Evolutionary conservation across 2,113 vertebrate species (phyloP), one percentile per base, ranked within the genome.

Genomic region (Pachycephala philippinensis): DNA sequence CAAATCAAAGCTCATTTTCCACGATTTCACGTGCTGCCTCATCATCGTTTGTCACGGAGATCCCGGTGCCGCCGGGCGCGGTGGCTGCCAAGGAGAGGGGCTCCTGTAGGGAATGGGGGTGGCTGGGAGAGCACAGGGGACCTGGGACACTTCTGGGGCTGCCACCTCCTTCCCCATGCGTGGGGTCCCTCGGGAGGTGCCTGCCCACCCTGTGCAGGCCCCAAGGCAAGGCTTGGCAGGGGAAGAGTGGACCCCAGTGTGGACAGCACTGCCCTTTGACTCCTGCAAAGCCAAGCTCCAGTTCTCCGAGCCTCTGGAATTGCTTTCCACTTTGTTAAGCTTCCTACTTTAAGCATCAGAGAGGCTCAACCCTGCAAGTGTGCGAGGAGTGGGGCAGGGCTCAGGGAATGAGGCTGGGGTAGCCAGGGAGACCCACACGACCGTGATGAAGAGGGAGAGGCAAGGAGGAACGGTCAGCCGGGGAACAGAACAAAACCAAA

Each of bases 401-500:
- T 27, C 10, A 2, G 52, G 59, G 47, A 49, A 15, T 0, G 6
- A 71, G 63, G 13, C 17, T 6, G 12, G 52, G 65, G 15, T 11
- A 30, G 52, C 37, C 53, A 28, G 30, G 19, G 44, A 68, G 28
- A 79, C 21, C 56, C 28, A 8, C 2, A 1, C 0, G 3, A n/a
- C 68, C 1, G 6, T 66, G 66, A 45, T 28, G 24, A 49, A 56
- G 39, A n/a, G 28, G 18, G 33, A 19, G 30, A 47, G 69, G 70
- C 0, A 0, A 81, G 21, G 33, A 65, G 83, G 42, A 63, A 28
- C n/a, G 18, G 28, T 28, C 49, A 47, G 54, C 78, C 17, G 1
- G 93, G 95, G 82, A 85, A 84, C 96, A 97, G 96, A 98, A 91
- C 93, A 95, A 54, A 97, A 96, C 92, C 95, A 97, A 97, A 96